Conservation (phyloP, 2,888 invertebrate species). For the Oscheius sp. region DNA sequence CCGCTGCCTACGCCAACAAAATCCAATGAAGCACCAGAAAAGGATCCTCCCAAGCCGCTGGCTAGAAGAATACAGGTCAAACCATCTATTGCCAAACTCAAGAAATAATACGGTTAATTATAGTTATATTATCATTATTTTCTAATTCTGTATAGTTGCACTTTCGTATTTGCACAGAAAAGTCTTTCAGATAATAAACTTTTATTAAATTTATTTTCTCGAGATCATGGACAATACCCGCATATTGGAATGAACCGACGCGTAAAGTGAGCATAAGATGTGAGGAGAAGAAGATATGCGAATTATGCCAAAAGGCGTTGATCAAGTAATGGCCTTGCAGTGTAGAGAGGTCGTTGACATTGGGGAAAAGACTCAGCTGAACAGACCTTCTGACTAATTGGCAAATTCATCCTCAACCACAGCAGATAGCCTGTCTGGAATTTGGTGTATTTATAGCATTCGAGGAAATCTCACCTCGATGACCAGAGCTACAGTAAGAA, state of each 20-base stretch:
- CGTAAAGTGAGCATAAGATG: conserved; percentile 20
- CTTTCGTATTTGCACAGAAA: not conserved
- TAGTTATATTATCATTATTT: not conserved
- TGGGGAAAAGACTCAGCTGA: conserved; percentile 7
- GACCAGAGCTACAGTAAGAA: not conserved
- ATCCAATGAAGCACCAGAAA: not conserved
- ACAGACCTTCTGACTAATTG: conserved; percentile 25
- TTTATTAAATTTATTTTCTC: conserved; percentile 15
- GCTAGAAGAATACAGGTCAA: not conserved
- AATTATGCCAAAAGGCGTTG: conserved; percentile 30
- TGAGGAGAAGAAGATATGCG: not conserved
- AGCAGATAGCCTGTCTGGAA: conserved; percentile 32
- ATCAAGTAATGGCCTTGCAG: conserved; percentile 33
- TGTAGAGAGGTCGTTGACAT: conserved; percentile 29
- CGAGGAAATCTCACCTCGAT: conserved; percentile 4
- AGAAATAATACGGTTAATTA: not conserved
- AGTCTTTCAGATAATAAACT: not conserved
- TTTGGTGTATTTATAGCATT: not conserved
- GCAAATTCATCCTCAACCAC: conserved; percentile 19
- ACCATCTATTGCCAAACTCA: not conserved
- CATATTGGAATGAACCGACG: conserved; percentile 26
- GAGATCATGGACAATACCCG: conserved; percentile 34
- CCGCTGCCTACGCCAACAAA: too few species aligned
- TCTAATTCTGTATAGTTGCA: not conserved
- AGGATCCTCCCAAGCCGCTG: not conserved